phyloP scores from a whole-genome alignment of 1,140 invertebrate species.

The Drepana arcuata region DNA sequence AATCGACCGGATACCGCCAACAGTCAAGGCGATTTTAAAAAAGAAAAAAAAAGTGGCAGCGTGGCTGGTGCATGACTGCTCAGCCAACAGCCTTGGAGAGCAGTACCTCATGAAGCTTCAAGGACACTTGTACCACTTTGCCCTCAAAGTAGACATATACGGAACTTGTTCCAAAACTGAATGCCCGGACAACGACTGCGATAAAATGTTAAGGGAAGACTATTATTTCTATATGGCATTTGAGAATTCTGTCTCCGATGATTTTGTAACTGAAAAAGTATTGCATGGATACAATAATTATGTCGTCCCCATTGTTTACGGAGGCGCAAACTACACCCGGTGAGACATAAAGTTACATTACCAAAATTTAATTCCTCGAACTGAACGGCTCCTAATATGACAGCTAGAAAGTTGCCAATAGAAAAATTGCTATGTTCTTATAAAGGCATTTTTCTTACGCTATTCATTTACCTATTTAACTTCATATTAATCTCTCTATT shows the following conservation, averaged over 20 bases:
- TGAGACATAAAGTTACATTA: no score
- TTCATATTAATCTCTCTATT: no score
- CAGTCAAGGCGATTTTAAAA: conserved; percentile 33
- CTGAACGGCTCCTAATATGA: no score
- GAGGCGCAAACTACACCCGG: conserved; percentile 39
- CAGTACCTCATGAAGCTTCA: conserved; percentile 74
- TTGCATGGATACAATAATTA: conserved; percentile 64
- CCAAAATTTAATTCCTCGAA: no score
- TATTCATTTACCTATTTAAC: no score
- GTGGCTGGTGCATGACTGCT: conserved; percentile 78
- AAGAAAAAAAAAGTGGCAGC: conserved; percentile 62
- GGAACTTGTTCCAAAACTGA: conserved; percentile 71
- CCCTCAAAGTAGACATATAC: conserved; percentile 75
- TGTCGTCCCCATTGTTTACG: conserved; percentile 70
- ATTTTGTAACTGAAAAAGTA: conserved; percentile 78
- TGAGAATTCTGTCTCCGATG: conserved; percentile 75
- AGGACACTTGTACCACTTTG: conserved; percentile 65
- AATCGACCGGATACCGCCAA: conserved; percentile 14
- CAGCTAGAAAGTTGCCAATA: no score
- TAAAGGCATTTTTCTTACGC: no score
- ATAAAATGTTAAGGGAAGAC: conserved; percentile 44
- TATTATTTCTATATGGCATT: conserved; percentile 81
- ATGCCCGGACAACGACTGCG: conserved; percentile 48
- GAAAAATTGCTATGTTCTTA: no score
- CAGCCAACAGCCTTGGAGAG: conserved; percentile 68